Evolutionary conservation across 1,140 invertebrate species (phyloP).

Genomic region (Neuroterus valhalla): DNA sequence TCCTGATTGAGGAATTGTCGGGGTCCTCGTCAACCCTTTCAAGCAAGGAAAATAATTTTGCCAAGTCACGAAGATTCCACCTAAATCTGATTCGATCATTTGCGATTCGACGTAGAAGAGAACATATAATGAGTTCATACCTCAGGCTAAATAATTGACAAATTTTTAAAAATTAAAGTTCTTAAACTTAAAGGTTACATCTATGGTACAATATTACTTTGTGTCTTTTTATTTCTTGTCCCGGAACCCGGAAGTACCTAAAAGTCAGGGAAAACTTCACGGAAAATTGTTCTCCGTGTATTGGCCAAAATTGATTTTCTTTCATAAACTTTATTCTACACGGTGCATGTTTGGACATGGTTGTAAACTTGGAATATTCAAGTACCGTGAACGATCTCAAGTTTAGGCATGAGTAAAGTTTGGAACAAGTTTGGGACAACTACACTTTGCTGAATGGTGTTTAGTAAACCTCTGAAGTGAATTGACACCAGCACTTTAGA

Average conservation of each 20-base stretch:
- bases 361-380: not conserved
- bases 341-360: no score
- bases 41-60: conserved; percentile 43
- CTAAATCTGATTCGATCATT: not conserved
- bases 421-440: not conserved
- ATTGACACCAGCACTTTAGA: conserved; percentile 4
- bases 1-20: conserved; percentile 26
- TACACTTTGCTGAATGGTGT: not conserved
- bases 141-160: conserved; percentile 47
- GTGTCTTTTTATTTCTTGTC: no score
- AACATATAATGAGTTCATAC: conserved; percentile 53
- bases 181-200: no score
- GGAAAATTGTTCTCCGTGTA: not conserved
- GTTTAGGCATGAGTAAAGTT: conserved; percentile 5
- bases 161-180: no score
- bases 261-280: no score
- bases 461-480: not conserved
- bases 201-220: no score
- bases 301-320: not conserved
- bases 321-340: not conserved
- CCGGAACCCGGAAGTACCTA: no score
- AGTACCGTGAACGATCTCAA: not conserved
- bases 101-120: conserved; percentile 38
- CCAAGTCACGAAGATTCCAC: conserved; percentile 48
- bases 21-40: conserved; percentile 9